phyloP scores from a whole-genome alignment of 1,140 invertebrate species.

The Nebria ingens region DNA sequence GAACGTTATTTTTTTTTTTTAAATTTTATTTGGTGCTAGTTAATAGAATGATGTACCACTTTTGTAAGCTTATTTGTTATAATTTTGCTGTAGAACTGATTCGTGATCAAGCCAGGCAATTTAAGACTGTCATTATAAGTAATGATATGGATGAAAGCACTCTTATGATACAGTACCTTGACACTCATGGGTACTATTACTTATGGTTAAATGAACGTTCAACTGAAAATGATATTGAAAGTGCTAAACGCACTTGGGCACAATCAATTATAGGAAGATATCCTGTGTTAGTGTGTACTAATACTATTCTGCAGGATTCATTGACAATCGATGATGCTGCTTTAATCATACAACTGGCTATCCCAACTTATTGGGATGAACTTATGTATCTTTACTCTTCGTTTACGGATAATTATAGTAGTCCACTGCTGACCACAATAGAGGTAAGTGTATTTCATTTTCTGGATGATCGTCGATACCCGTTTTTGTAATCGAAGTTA shows the following conservation, averaged over 20 bases:
- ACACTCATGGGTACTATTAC: conserved; percentile 20
- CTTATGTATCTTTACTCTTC: conserved; percentile 25
- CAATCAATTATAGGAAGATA: conserved; percentile 18
- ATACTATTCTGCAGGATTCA: conserved; percentile 20
- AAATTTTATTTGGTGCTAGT: no score
- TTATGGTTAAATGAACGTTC: conserved; percentile 16
- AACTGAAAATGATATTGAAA: conserved; percentile 18
- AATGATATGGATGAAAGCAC: conserved; percentile 21
- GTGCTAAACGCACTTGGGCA: conserved; percentile 21
- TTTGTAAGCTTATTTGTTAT: no score
- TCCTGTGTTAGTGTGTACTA: conserved; percentile 27
- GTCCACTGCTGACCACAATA: no score
- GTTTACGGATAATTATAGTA: conserved; percentile 22
- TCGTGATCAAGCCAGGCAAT: no score
- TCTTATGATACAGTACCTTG: conserved; percentile 18
- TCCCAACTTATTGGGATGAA: conserved; percentile 24
- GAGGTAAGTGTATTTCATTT: conserved; percentile 11
- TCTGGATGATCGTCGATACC: not conserved
- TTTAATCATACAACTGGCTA: conserved; percentile 24
- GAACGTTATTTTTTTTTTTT: no score
- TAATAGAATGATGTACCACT: no score
- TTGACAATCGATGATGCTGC: conserved; percentile 21
- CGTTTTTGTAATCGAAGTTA: not conserved
- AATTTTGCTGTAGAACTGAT: no score
- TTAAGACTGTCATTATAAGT: conserved; percentile 24